Percentiles rank a stretch among this genome's conserved stretches.
These are phyloP conservation scores for Falco berigora DNA, from an alignment of 2,797 vertebrate genomes.

Conservation along the genomic window DNA sequence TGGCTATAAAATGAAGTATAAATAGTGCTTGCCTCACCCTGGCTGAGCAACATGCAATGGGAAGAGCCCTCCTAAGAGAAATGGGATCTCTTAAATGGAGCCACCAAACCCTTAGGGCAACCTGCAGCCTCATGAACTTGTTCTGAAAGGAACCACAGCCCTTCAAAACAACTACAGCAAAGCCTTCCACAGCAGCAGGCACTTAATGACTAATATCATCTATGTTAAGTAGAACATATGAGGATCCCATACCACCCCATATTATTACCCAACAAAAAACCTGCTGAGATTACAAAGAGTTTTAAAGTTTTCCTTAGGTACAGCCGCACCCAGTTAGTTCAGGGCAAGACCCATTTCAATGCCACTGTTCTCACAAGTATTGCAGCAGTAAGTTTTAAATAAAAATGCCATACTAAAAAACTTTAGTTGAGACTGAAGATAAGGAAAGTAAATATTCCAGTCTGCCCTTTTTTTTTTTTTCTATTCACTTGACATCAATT, in stretches of 20 bases:
- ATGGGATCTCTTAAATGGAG: not conserved
- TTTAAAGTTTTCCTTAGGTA: not conserved
- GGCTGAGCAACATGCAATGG: not conserved
- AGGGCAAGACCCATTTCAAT: not conserved
- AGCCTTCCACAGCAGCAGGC: not conserved
- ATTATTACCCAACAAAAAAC: not conserved
- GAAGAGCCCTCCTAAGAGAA: not conserved
- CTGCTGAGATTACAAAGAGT: not conserved
- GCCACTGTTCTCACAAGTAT: not conserved
- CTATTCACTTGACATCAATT: not conserved
- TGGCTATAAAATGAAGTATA: not conserved
- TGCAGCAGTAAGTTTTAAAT: not conserved
- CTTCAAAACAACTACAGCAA: not conserved
- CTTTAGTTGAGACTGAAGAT: not conserved
- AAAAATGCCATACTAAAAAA: not conserved
- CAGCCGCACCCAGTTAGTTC: not conserved
- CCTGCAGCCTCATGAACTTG: not conserved
- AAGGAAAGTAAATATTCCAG: not conserved
- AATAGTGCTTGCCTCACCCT: not conserved
- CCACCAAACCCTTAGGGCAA: not conserved
- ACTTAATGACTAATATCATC: not conserved
- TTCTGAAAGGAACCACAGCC: not conserved
- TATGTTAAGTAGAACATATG: not conserved
- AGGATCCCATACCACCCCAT: not conserved
- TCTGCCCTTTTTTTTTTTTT: not conserved